Conservation (phyloP, 2,888 invertebrate genomes). For the Nomada lathburiana region DNA sequence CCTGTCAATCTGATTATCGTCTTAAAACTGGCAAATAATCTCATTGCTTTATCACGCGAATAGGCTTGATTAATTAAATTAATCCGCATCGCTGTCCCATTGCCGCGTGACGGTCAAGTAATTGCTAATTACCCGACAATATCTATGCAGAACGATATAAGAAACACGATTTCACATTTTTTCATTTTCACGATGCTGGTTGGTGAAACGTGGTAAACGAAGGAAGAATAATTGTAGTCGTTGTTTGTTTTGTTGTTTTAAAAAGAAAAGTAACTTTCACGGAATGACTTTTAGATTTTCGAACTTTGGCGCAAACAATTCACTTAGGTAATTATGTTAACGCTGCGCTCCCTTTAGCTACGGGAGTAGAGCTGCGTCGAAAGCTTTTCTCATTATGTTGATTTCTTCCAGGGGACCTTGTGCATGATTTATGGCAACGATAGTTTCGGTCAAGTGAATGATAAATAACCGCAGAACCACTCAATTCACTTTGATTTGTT, state of each 20-base stretch:
- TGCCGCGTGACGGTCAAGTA: not conserved
- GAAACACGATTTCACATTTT: not conserved
- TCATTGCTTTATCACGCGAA: not conserved
- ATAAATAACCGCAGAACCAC: conserved; percentile 8
- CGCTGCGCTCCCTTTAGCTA: not conserved
- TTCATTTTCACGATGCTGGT: not conserved
- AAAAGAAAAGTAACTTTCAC: not conserved
- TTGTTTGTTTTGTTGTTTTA: not conserved
- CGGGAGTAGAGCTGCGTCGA: not conserved
- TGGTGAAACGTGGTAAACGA: not conserved
- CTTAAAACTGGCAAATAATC: not conserved
- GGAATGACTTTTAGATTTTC: not conserved
- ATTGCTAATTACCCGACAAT: conserved; percentile 18
- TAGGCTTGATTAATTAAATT: conserved; percentile 29
- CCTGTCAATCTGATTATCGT: conserved; percentile 9
- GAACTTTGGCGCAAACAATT: not conserved
- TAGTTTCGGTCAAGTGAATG: not conserved
- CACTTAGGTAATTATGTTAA: conserved; percentile 26
- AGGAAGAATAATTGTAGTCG: not conserved
- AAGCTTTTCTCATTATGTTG: not conserved
- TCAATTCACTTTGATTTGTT: not conserved
- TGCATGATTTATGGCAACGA: not conserved
- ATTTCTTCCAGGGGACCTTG: not conserved
- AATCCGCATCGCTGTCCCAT: conserved; percentile 1
- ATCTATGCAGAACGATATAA: not conserved